phyloP scores from a whole-genome alignment of 2,888 invertebrate genomes.

The Therioaphis trifolii region DNA sequence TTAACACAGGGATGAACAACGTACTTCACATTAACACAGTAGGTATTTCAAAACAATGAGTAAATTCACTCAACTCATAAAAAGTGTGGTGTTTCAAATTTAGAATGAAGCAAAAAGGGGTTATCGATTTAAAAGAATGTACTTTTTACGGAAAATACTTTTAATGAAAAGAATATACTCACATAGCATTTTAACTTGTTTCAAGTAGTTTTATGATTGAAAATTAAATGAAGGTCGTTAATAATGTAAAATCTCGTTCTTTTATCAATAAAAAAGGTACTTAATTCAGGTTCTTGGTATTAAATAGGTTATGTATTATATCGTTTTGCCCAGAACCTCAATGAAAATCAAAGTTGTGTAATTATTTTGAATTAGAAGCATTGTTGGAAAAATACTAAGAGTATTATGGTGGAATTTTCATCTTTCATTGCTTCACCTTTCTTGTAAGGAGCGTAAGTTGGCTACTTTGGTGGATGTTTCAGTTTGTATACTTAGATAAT shows the following conservation, averaged over 20 bases:
- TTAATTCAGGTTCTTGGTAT: too few relatives aligned
- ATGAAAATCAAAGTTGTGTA: too few relatives aligned
- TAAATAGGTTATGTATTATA: too few relatives aligned
- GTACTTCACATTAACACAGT: not conserved
- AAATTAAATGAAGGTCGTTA: not conserved
- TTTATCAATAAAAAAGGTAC: too few relatives aligned
- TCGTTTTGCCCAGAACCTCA: too few relatives aligned
- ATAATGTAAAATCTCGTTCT: not conserved
- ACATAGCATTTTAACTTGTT: not conserved
- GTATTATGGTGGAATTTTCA: too few relatives aligned
- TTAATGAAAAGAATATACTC: not conserved
- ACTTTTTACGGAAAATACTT: not conserved
- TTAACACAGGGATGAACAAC: not conserved
- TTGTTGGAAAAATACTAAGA: too few relatives aligned
- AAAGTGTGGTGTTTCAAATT: not conserved
- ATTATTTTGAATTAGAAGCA: too few relatives aligned
- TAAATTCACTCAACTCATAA: not conserved
- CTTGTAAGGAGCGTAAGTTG: too few relatives aligned
- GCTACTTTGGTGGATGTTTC: too few relatives aligned
- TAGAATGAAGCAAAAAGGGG: not conserved
- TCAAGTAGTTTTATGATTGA: not conserved
- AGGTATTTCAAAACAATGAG: not conserved
- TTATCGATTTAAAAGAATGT: not conserved
- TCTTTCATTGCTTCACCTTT: too few relatives aligned
- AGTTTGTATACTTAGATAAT: too few relatives aligned